Conservation (phyloP, 1,140 invertebrate species). For the Ptiloglossa arizonensis region DNA sequence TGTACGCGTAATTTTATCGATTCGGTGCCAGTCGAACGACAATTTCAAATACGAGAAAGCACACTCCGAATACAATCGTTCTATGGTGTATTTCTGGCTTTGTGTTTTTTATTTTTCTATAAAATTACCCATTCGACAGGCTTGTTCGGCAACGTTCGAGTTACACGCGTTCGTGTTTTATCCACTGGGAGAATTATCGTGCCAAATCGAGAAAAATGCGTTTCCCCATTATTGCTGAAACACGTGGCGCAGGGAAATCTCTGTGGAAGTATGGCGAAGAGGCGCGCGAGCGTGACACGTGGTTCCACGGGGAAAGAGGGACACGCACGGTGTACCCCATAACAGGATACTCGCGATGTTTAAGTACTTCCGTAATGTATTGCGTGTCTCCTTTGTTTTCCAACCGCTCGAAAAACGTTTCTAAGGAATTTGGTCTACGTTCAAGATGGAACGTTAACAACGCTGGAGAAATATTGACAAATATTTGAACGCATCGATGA, state of each 20-base stretch:
- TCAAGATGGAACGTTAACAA: slow-evolving; percentile 22
- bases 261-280: slow-evolving; percentile 8
- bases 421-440: slow-evolving; percentile 3
- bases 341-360: slow-evolving; percentile 44
- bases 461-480: neutral
- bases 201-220: slow-evolving; percentile 27
- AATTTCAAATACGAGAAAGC: no score
- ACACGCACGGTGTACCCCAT: slow-evolving; percentile 12
- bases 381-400: slow-evolving; percentile 37
- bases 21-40: no score
- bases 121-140: no score
- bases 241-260: slow-evolving; percentile 8
- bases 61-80: no score
- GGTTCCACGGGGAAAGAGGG: slow-evolving; percentile 38
- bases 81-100: slow-evolving; percentile 39
- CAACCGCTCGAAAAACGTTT: neutral
- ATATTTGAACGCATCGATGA: slow-evolving; percentile 1
- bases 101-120: no score
- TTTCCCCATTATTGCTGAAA: slow-evolving; percentile 60
- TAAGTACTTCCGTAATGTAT: slow-evolving; percentile 48
- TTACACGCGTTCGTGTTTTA: slow-evolving; percentile 1
- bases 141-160: slow-evolving; percentile 40
- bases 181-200: slow-evolving; percentile 27
- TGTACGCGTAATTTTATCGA: no score
- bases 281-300: slow-evolving; percentile 60